Percentiles rank a stretch among this genome's conserved stretches.
Evolutionary conservation across 2,888 invertebrate species (phyloP).

Genomic region (Drosophila barbarae): DNA sequence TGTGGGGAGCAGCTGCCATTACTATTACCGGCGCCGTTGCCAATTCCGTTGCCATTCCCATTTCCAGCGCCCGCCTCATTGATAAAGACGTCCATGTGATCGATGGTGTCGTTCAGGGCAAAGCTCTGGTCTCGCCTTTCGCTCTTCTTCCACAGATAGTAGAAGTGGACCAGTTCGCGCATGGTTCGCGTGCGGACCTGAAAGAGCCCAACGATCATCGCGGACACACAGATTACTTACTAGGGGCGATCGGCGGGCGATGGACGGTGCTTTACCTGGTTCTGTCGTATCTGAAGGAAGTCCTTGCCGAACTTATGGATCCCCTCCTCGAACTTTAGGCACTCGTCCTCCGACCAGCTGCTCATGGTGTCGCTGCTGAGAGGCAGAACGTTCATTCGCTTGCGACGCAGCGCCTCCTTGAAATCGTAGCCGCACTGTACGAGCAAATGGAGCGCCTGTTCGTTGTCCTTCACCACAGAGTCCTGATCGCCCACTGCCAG

Average conservation of each 20-base stretch:
- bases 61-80: constrained; percentile 68
- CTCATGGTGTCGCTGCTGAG: constrained; percentile 89
- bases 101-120: constrained; percentile 76
- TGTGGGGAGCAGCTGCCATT: constrained; percentile 49
- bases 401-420: constrained; percentile 93
- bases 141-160: constrained; percentile 98
- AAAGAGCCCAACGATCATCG: constrained; percentile 34
- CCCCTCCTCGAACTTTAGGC: constrained; percentile 97
- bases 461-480: constrained; percentile 84
- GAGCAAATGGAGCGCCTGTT: constrained; percentile 92
- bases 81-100: constrained; percentile 78
- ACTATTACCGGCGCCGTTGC: constrained; percentile 45
- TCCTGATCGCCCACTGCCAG: constrained; percentile 40
- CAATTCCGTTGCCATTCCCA: constrained; percentile 39
- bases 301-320: constrained; percentile 96
- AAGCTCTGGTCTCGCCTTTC: constrained; percentile 90
- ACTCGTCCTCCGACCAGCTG: constrained; percentile 98
- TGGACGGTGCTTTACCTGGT: constrained; percentile 83
- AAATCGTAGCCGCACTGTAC: constrained; percentile 96
- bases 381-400: constrained; percentile 86
- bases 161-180: constrained; percentile 97
- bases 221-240: constrained; percentile 21
- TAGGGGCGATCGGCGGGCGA: constrained; percentile 13
- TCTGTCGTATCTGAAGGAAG: constrained; percentile 95
- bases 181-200: constrained; percentile 92